A percentile compares a stretch with the other conserved stretches of the same genome.
phyloP scores from a whole-genome alignment of 1,140 invertebrate species.

The Meloidogyne chitwoodi region DNA sequence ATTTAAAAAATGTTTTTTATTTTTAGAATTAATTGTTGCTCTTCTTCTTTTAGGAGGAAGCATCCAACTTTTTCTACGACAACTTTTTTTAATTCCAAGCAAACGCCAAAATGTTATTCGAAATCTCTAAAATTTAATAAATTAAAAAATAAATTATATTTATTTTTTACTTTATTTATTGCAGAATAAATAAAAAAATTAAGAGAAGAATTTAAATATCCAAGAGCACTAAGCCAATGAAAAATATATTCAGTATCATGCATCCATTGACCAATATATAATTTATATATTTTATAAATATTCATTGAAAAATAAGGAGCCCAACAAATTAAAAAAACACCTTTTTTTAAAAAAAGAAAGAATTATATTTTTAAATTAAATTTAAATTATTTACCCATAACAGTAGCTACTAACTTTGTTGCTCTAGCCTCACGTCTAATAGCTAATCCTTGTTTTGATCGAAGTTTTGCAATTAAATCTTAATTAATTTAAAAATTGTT shows the following conservation, averaged over 20 bases:
- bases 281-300: slow-evolving; percentile 57
- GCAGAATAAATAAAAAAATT: slow-evolving; percentile 60
- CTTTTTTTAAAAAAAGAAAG: slow-evolving; percentile 46
- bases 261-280: slow-evolving; percentile 46
- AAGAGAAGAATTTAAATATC: slow-evolving; percentile 57
- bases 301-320: slow-evolving; percentile 59
- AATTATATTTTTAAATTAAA: neutral
- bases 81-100: slow-evolving; percentile 41
- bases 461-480: slow-evolving; percentile 57
- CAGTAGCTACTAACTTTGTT: slow-evolving; percentile 58
- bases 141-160: neutral
- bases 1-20: neutral
- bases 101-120: slow-evolving; percentile 55
- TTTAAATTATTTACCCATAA: slow-evolving; percentile 50
- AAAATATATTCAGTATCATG: slow-evolving; percentile 46
- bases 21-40: neutral
- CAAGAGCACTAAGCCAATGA: slow-evolving; percentile 59
- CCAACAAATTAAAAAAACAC: slow-evolving; percentile 59
- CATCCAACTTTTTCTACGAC: slow-evolving; percentile 51
- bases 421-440: slow-evolving; percentile 56
- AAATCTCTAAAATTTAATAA: slow-evolving; percentile 49
- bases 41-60: slow-evolving; percentile 42
- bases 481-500: too few species aligned
- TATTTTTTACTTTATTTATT: slow-evolving; percentile 52
- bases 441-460: slow-evolving; percentile 60